These are phyloP conservation scores for Podabrus alpinus DNA, from an alignment of 2,888 invertebrate genomes.

Conservation along the genomic window DNA sequence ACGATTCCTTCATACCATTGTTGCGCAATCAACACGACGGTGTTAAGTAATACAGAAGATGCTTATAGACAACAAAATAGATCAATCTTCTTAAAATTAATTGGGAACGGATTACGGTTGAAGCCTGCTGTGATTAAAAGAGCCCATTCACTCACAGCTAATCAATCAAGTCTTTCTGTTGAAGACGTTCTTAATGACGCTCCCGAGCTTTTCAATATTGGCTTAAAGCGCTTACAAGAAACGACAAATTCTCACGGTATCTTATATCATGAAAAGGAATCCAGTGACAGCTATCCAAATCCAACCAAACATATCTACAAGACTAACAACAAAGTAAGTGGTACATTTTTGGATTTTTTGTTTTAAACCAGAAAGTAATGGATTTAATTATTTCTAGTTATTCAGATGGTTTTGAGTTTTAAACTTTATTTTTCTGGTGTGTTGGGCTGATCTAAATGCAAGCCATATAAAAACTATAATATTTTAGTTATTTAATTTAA, in stretches of 20 bases:
- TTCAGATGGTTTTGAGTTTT: not conserved
- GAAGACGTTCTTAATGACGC: slow-evolving; percentile 14
- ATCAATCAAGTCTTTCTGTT: slow-evolving; percentile 26
- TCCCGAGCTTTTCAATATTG: slow-evolving; percentile 11
- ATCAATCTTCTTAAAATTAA: slow-evolving; percentile 22
- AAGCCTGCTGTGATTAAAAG: slow-evolving; percentile 21
- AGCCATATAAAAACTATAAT: no score
- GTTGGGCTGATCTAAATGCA: no score
- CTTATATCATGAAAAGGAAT: slow-evolving; percentile 1
- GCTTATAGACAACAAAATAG: slow-evolving; percentile 15
- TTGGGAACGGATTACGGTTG: slow-evolving; percentile 17
- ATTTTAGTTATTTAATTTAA: no score
- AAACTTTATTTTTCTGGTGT: not conserved
- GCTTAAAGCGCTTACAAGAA: slow-evolving; percentile 3
- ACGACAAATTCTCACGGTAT: slow-evolving; percentile 15
- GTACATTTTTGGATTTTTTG: not conserved
- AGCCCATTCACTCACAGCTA: slow-evolving; percentile 18
- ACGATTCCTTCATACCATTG: not conserved
- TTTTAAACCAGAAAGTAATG: not conserved
- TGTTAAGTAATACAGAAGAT: slow-evolving; percentile 5
- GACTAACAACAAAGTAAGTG: not conserved
- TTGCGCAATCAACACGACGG: not conserved
- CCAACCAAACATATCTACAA: not conserved
- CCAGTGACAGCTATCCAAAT: slow-evolving; percentile 4
- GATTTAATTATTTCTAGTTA: not conserved